Evolutionary conservation across 2,888 invertebrate genomes (phyloP).

Genomic region (Scotopteryx bipunctaria): DNA sequence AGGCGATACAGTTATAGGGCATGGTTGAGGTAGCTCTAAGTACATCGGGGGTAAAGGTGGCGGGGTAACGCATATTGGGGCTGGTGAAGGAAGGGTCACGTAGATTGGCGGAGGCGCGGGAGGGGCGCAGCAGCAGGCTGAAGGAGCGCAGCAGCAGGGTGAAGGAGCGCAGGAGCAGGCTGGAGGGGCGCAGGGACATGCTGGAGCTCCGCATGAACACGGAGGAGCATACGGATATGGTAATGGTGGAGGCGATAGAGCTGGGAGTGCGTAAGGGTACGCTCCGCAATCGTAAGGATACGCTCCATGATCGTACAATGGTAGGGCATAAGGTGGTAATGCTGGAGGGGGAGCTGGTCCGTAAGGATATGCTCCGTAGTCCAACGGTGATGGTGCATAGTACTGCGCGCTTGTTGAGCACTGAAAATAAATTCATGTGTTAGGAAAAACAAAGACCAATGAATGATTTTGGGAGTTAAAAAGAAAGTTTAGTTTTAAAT

Average conservation of each 20-base stretch:
- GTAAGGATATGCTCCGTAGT: slow-evolving; percentile 31
- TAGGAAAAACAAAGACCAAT: not conserved
- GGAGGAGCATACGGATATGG: slow-evolving; percentile 9
- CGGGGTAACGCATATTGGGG: slow-evolving; percentile 55
- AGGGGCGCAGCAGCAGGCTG: slow-evolving; percentile 38
- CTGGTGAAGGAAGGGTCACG: slow-evolving; percentile 61
- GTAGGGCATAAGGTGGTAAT: slow-evolving; percentile 5
- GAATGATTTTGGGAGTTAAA: no score
- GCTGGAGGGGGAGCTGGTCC: slow-evolving; percentile 13
- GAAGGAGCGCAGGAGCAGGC: slow-evolving; percentile 7
- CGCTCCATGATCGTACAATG: slow-evolving; percentile 9
- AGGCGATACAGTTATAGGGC: slow-evolving; percentile 59
- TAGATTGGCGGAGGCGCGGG: slow-evolving; percentile 58
- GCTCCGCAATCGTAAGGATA: slow-evolving; percentile 21
- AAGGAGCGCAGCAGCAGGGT: slow-evolving; percentile 1
- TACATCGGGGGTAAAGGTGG: slow-evolving; percentile 57
- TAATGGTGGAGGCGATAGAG: slow-evolving; percentile 3
- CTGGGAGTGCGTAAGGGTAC: slow-evolving; percentile 17
- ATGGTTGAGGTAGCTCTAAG: slow-evolving; percentile 56
- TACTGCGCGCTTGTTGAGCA: slow-evolving; percentile 59
- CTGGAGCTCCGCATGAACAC: slow-evolving; percentile 3
- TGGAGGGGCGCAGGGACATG: slow-evolving; percentile 8
- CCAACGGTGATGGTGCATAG: slow-evolving; percentile 49
- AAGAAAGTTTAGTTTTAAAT: not conserved
- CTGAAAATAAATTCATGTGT: slow-evolving; percentile 45